Evolutionary conservation across 2,888 invertebrate species (phyloP).

Genomic region (Luperina testacea): DNA sequence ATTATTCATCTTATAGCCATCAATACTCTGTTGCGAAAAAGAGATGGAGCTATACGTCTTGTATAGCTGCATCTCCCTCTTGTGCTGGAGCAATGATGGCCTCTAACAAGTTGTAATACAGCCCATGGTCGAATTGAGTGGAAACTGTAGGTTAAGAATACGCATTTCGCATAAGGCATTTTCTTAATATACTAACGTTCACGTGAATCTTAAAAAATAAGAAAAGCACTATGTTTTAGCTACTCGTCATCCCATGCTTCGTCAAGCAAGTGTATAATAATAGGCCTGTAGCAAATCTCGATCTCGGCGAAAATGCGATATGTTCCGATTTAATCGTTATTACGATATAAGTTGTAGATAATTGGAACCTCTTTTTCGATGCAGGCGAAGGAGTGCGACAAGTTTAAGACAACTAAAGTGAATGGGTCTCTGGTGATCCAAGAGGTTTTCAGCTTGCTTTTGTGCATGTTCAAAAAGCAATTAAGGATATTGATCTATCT

Average conservation of each 20-base stretch:
- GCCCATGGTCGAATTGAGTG: not conserved
- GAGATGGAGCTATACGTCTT: not conserved
- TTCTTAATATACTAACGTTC: slow-evolving; percentile 1
- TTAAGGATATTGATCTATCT: slow-evolving; percentile 47
- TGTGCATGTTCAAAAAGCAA: slow-evolving; percentile 46
- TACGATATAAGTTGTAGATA: slow-evolving; percentile 13
- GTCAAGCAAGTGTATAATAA: slow-evolving; percentile 45
- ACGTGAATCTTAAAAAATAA: slow-evolving; percentile 29
- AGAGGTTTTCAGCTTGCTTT: slow-evolving; percentile 49
- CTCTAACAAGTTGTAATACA: not conserved
- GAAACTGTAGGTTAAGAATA: not conserved
- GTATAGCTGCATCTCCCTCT: slow-evolving; percentile 4
- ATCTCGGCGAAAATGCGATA: slow-evolving; percentile 13
- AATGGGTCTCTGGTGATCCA: slow-evolving; percentile 43
- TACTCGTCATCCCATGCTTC: slow-evolving; percentile 51
- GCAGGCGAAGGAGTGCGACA: slow-evolving; percentile 19
- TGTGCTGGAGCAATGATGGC: slow-evolving; percentile 7
- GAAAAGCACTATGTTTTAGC: slow-evolving; percentile 43
- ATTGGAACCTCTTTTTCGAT: not conserved
- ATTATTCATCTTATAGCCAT: slow-evolving; percentile 3
- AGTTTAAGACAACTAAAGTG: slow-evolving; percentile 40
- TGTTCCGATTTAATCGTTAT: slow-evolving; percentile 2
- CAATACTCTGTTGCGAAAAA: not conserved
- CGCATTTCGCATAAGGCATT: not conserved
- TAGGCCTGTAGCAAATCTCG: slow-evolving; percentile 28